phyloP scores from a whole-genome alignment of 2,888 invertebrate genomes.

The Phyllotreta striolata region DNA sequence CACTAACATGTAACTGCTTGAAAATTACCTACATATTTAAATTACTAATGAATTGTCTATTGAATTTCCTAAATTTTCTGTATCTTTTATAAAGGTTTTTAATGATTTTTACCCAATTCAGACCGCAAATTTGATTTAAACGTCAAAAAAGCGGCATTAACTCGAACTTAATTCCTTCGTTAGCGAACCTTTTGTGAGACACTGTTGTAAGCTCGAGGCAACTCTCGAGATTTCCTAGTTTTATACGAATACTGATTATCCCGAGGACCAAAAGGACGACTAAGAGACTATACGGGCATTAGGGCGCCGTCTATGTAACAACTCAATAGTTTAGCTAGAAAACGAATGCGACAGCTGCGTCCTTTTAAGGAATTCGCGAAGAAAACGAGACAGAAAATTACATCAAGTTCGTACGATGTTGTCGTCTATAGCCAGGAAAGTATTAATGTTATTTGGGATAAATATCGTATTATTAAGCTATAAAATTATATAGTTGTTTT shows the following conservation, averaged over 20 bases:
- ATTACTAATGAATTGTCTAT: too few species aligned
- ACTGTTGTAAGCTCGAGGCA: not conserved
- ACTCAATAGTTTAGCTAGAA: slow-evolving; percentile 30
- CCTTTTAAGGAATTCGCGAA: slow-evolving; percentile 25
- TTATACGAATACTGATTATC: slow-evolving; percentile 26
- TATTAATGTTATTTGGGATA: too few species aligned
- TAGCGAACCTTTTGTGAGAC: slow-evolving; percentile 1
- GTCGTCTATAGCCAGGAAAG: not conserved
- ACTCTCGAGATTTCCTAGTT: slow-evolving; percentile 19
- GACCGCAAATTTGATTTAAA: not conserved
- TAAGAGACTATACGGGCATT: slow-evolving; percentile 24
- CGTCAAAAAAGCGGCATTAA: too few species aligned
- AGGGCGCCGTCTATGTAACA: slow-evolving; percentile 22
- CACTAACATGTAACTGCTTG: too few species aligned
- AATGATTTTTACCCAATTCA: too few species aligned
- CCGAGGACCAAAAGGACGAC: slow-evolving; percentile 22
- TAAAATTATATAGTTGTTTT: too few species aligned
- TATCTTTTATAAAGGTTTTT: too few species aligned
- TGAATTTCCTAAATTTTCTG: too few species aligned
- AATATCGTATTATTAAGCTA: too few species aligned
- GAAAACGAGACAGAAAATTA: slow-evolving; percentile 27
- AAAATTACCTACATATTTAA: too few species aligned
- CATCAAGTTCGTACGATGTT: slow-evolving; percentile 20
- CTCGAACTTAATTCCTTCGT: too few species aligned
- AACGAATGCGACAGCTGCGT: slow-evolving; percentile 26